Evolutionary conservation across 2,113 vertebrate species (phyloP).

Genomic region (Zosterops hypoxanthus): DNA sequence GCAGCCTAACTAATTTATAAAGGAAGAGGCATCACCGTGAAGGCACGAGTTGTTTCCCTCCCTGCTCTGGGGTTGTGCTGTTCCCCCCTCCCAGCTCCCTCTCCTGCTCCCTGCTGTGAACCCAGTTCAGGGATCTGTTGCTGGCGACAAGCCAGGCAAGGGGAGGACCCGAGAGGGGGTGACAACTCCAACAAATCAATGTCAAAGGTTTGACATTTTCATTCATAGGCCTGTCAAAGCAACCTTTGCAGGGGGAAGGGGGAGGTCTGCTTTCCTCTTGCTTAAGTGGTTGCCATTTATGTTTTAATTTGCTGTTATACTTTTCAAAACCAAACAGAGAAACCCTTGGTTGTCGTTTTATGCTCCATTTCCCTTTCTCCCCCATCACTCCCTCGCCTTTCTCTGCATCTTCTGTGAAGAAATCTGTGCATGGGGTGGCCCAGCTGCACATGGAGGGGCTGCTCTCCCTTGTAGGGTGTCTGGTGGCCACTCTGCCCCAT

Average conservation of each 20-base stretch:
- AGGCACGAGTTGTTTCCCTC: neutral
- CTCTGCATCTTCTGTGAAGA: neutral
- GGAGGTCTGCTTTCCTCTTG: neutral
- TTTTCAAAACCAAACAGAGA: conserved; percentile 23
- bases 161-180: neutral
- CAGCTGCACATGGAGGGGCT: neutral
- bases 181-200: conserved; percentile 51
- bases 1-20: conserved; percentile 59
- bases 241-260: neutral
- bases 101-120: neutral
- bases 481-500: neutral
- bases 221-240: conserved; percentile 43
- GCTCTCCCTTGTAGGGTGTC: neutral
- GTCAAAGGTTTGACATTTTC: conserved; percentile 68
- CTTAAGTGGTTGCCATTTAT: conserved; percentile 44
- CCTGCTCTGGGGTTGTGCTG: neutral
- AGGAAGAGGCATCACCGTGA: conserved; percentile 38
- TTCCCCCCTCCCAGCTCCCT: neutral
- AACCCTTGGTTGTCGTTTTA: conserved; percentile 27
- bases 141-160: conserved; percentile 12
- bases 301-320: conserved; percentile 69
- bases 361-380: conserved; percentile 40
- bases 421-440: neutral
- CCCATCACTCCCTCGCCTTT: neutral
- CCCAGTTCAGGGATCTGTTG: neutral